Percentiles rank a stretch among this genome's conserved stretches.
These are phyloP conservation scores for Eudasyphora cyanicolor DNA, from an alignment of 2,888 invertebrate species.

Conservation along the genomic window DNA sequence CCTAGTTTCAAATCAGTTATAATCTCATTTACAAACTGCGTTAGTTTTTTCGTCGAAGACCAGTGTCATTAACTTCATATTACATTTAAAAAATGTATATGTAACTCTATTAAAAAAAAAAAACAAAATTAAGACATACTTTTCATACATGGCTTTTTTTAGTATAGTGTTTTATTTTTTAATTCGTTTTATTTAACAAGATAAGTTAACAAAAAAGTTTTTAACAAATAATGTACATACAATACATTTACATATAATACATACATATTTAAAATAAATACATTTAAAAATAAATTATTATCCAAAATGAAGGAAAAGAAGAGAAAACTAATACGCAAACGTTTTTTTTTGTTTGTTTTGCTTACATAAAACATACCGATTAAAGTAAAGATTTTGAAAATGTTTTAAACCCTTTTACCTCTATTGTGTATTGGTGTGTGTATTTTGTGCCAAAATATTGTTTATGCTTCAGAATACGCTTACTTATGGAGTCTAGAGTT, in stretches of 20 bases:
- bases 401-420: slow-evolving; percentile 51
- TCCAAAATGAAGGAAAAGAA: background rate
- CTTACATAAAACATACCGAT: background rate
- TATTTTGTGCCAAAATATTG: slow-evolving; percentile 3
- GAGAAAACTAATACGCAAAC: background rate
- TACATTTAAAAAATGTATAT: slow-evolving; percentile 34
- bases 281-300: slow-evolving; percentile 28
- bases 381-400: background rate
- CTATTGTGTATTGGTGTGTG: too few relatives aligned
- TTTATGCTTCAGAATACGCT: background rate
- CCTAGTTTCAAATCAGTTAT: too few relatives aligned
- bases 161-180: slow-evolving; percentile 28
- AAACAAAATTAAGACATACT: background rate
- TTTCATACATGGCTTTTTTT: slow-evolving; percentile 19
- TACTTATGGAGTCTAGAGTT: background rate
- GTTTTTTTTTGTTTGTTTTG: too few relatives aligned
- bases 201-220: slow-evolving; percentile 22
- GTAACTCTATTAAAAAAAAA: background rate
- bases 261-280: slow-evolving; percentile 15
- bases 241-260: too few relatives aligned
- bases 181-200: slow-evolving; percentile 31
- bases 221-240: slow-evolving; percentile 29
- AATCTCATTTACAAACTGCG: too few relatives aligned
- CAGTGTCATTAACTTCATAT: background rate
- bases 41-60: background rate